These are phyloP conservation scores for Petrolisthes cinctipes DNA, from an alignment of 2,888 invertebrate genomes.

Conservation along the genomic window DNA sequence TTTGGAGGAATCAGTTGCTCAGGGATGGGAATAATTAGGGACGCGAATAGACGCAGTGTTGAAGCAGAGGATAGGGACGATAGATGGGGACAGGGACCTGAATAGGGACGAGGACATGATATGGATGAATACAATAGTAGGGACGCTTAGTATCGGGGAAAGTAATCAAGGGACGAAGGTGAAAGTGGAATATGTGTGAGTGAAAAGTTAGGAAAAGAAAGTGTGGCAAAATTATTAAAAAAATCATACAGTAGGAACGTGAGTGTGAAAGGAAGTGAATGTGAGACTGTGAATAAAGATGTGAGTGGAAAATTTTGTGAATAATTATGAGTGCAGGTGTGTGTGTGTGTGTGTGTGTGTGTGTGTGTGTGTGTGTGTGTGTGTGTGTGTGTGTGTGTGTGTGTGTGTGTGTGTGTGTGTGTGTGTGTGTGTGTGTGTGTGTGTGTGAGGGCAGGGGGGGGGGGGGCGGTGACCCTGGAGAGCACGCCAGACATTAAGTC, in stretches of 20 bases:
- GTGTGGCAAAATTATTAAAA: not conserved
- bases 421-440: not conserved
- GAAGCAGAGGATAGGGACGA: not conserved
- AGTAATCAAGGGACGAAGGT: not conserved
- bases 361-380: not conserved
- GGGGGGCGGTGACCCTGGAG: not conserved
- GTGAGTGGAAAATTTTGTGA: too few relatives aligned
- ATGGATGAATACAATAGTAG: not conserved
- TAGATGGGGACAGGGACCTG: not conserved
- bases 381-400: not conserved
- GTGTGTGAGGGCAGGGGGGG: not conserved
- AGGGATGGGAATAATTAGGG: not conserved
- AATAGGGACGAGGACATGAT: not conserved
- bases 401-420: not conserved
- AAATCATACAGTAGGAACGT: not conserved
- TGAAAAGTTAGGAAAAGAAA: not conserved
- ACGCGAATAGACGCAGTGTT: not conserved
- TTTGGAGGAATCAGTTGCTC: too few relatives aligned
- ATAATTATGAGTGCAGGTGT: not conserved
- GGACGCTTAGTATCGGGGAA: not conserved
- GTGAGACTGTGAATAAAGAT: not conserved
- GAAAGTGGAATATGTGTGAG: not conserved
- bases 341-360: not conserved
- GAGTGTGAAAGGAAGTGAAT: not conserved
- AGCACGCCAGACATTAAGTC: too few relatives aligned